These are phyloP conservation scores for Arothron firmamentum DNA, from an alignment of 2,113 vertebrate species.

Conservation along the genomic window DNA sequence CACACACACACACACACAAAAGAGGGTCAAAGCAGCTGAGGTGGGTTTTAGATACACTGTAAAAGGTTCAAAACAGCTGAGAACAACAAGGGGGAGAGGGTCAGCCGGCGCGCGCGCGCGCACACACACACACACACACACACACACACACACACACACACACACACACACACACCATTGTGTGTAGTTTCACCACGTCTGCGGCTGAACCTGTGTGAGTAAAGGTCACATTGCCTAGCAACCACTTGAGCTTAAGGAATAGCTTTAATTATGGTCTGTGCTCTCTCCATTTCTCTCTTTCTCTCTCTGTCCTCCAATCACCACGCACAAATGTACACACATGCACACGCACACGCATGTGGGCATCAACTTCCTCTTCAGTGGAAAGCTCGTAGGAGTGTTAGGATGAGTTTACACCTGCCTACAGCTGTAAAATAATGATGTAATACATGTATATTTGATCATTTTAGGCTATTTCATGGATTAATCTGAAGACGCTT, in stretches of 20 bases:
- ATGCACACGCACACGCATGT: constrained; percentile 23
- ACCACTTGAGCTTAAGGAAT: constrained; percentile 62
- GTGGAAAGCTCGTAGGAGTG: constrained; percentile 39
- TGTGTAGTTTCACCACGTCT: constrained; percentile 44
- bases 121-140: constrained; percentile 17
- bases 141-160: constrained; percentile 28
- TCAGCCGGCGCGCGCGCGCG: neutral
- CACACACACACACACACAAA: too few relatives aligned
- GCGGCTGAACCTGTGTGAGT: constrained; percentile 38
- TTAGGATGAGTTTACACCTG: constrained; percentile 47
- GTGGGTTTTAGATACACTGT: constrained; percentile 5
- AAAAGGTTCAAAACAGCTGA: constrained; percentile 1
- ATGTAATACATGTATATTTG: neutral
- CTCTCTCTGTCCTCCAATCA: constrained; percentile 17
- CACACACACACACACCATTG: constrained; percentile 15
- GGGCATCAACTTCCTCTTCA: constrained; percentile 52
- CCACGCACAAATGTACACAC: constrained; percentile 13
- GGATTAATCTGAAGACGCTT: neutral
- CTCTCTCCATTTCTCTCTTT: constrained; percentile 11
- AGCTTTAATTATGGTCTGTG: constrained; percentile 70
- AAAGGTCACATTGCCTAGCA: constrained; percentile 71
- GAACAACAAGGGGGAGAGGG: too few relatives aligned
- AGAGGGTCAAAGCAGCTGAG: too few relatives aligned
- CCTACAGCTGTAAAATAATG: constrained; percentile 21
- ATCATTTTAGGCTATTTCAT: constrained; percentile 1